These are phyloP conservation scores for Siphamia tubifer DNA, from an alignment of 2,113 vertebrate species.

Conservation along the genomic window DNA sequence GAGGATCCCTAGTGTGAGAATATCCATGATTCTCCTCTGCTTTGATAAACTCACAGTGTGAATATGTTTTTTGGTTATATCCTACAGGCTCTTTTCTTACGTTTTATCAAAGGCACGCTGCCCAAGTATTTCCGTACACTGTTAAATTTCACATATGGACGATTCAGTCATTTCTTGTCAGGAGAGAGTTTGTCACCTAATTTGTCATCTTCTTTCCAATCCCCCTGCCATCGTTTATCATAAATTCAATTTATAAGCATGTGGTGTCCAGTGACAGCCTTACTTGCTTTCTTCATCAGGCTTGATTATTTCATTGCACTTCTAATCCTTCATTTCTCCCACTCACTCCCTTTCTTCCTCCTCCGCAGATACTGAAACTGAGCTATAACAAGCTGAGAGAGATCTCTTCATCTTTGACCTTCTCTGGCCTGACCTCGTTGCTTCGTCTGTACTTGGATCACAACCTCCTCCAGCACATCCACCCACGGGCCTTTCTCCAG, in stretches of 20 bases:
- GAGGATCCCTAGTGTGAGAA: neutral
- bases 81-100: neutral
- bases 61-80: neutral
- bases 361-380: slow-evolving; percentile 89
- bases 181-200: neutral
- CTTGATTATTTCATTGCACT: slow-evolving; percentile 13
- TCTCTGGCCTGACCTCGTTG: slow-evolving; percentile 85
- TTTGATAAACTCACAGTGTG: neutral
- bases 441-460: slow-evolving; percentile 91
- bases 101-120: neutral
- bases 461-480: slow-evolving; percentile 90
- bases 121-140: slow-evolving; percentile 1
- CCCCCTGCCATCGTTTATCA: slow-evolving; percentile 12
- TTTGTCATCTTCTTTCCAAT: neutral
- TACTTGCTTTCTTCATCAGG: slow-evolving; percentile 19
- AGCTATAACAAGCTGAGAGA: slow-evolving; percentile 93
- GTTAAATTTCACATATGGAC: neutral
- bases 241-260: slow-evolving; percentile 28
- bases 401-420: slow-evolving; percentile 80
- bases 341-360: slow-evolving; percentile 9
- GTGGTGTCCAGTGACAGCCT: slow-evolving; percentile 22
- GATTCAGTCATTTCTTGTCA: neutral
- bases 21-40: slow-evolving; percentile 11
- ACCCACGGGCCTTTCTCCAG: slow-evolving; percentile 88
- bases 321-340: slow-evolving; percentile 26